Evolutionary conservation across 2,113 vertebrate species (phyloP), one percentile per base, ranked within the genome.

Genomic region (Calonectris borealis): DNA sequence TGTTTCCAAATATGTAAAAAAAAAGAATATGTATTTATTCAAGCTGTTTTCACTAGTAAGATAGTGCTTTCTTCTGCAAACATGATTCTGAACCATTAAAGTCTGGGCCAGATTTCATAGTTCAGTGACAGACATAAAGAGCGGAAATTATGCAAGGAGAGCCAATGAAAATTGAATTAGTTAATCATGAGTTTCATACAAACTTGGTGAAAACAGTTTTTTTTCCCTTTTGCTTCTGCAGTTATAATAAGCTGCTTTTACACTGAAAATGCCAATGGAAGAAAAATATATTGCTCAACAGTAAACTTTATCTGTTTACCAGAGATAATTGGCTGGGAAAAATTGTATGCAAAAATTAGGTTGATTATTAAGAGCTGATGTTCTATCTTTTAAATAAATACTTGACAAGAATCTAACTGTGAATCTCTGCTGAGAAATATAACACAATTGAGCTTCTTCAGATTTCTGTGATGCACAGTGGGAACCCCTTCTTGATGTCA

Each of bases 391-490:
- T 29, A 32, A 4, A 27, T 29, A 90, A 76, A 44, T 13, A 55
- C 48, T 85, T 71, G n/a, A 42, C 26, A 60, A n/a, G 62, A 83
- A 58, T 48, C 13, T 90, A 61, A 51, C 17, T 55, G 27, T 79
- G 22, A 66, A 44, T 36, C 11, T 69, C 36, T 86, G 21, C 27
- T 86, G 68, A 86, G 51, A 91, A 86, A 73, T 51, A 29, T 25
- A 81, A 29, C 34, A 42, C 6, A 62, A 26, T 16, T 62, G 61
- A 94, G 7, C 32, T 90, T 66, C 71, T 65, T 85, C 24, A 81
- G 29, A n/a, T 13, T 24, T 79, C 60, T 78, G 29, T 58, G 52
- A 51, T 68, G 48, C 44, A 42, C 60, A 58, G 24, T 0, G 0
- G 44, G 34, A 84, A 57, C 42, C 73, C 40, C 49, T 60, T 46